A percentile compares a stretch with the other conserved stretches of the same genome.
These are phyloP conservation scores for Hypotaenidia okinawae DNA, from an alignment of 2,797 vertebrate genomes.

Conservation along the genomic window DNA sequence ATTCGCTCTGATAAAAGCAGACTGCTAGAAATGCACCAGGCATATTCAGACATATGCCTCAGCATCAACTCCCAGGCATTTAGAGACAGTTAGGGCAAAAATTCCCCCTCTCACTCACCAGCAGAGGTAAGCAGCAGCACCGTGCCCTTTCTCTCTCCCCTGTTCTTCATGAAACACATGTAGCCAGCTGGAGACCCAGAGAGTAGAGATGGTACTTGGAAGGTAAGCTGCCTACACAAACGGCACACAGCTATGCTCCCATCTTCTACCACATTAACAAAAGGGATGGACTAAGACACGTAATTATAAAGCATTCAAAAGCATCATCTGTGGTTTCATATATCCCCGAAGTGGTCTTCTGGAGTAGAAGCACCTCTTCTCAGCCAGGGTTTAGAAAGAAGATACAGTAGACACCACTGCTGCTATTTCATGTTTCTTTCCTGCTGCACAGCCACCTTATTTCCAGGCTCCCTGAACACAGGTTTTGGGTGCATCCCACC, in stretches of 20 bases:
- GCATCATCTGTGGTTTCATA: accelerated
- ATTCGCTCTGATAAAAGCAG: not conserved
- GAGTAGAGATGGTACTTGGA: not conserved
- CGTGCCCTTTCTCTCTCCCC: accelerated
- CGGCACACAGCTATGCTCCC: accelerated
- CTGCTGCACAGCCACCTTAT: not conserved
- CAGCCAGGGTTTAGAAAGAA: not conserved
- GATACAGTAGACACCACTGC: not conserved
- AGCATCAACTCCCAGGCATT: not conserved
- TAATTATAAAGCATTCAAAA: not conserved
- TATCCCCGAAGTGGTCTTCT: not conserved
- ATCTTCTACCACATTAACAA: accelerated
- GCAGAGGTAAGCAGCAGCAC: not conserved
- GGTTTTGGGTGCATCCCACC: not conserved
- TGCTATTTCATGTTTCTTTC: not conserved
- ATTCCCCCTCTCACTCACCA: not conserved
- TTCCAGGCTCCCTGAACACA: not conserved
- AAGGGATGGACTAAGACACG: not conserved
- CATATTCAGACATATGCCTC: not conserved
- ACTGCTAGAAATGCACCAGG: not conserved
- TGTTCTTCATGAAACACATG: accelerated
- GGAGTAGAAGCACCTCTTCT: not conserved
- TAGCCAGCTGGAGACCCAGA: not conserved
- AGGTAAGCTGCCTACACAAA: not conserved
- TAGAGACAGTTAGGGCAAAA: not conserved